Base-by-base conservation (phyloP, 2,888 invertebrate species). In the Ceraclea dissimilis region DNA sequence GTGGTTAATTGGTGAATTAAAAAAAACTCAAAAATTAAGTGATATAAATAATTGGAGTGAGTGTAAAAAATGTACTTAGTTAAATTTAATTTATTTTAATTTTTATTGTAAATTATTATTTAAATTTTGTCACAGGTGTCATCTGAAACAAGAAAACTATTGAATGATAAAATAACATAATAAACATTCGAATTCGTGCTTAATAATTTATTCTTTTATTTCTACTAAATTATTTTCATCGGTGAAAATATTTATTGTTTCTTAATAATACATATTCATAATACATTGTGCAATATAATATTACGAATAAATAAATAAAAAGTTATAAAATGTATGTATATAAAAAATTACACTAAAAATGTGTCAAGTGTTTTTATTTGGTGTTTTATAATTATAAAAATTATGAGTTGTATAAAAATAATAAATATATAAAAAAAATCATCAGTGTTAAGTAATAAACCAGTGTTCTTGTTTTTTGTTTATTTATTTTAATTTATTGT, bases 61-160 rank as follows among this genome's bases (percentile, higher is more conserved):
- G 26, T 26, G 26, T 52, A 10, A 22, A 44, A 43, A 44, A 33
- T 18, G 8, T 2, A 51, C 19, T 18, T 46, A 44, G 22, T 52
- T 49, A 21, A 10, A 10, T 49, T 22, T 49, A 21, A 10, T 26
- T 5, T 22, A 21, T 8, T 49, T 18, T 18, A 49, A 8, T 26
- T n/a, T 18, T 46, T 46, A 18, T 46, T 46, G 10, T 19, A 8
- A 46, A 52, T 21, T 16, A 53, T 20, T 52, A 17, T 17, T 43
- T 59, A 33, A 54, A 26, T 26, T 26, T 26, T 26, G 26, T 26
- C 26, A 26, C 52, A 59, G 61, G 57, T 59, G 52, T 49, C 58
- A 56, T 48, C 56, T 56, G 48, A 61, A 61, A 51, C 61, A 59
- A 58, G 61, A 59, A 59, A 61, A 61, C 48, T 55, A 52, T 51